Base-by-base conservation (phyloP, 2,113 vertebrate species). In the Daphoenositta chrysoptera region DNA sequence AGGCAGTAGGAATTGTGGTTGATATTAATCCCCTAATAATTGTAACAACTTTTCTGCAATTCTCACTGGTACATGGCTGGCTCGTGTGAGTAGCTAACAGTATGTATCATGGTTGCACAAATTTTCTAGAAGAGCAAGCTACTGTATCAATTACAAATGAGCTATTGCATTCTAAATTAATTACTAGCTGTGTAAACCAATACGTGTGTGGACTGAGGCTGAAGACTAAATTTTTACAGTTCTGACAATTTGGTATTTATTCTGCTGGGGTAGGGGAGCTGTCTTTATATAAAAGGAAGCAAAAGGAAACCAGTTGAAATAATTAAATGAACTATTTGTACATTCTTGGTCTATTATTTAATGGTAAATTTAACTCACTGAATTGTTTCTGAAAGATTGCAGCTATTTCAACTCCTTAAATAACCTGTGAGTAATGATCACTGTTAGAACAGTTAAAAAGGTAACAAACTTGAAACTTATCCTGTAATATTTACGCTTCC, bases 191-290 rank as follows among this genome's bases (percentile, higher is more conserved):
- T 53, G 30, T 51, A 77, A 87, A 65, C 47, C 19, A 42, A 8
- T 20, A 26, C 0, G 0, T 30, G 6, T n/a, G 5, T n/a, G 26
- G 42, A 79, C 76, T 66, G 58, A 45, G 31, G 26, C 2, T 17
- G 14, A 22, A 84, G 10, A 44, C 18, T 44, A 18, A 44, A 44
- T 44, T 44, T 44, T 64, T 58, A 37, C 42, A 22, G n/a, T 35
- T 68, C 23, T 77, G 26, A 87, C 8, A 37, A 40, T 64, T 11
- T 84, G 40, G 3, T 53, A 31, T 70, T 63, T 73, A 19, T 51
- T 44, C 45, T 72, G 14, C 33, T 51, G 17, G 6, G 5, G 9
- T 24, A 24, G 7, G 5, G 2, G 6, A 42, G 4, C 8, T 57
- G 19, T 33, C 15, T 44, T 77, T 27, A 10, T 44, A 13, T 50